Evolutionary conservation across 1,140 invertebrate genomes (phyloP).

Genomic region (Pararge aegeria): DNA sequence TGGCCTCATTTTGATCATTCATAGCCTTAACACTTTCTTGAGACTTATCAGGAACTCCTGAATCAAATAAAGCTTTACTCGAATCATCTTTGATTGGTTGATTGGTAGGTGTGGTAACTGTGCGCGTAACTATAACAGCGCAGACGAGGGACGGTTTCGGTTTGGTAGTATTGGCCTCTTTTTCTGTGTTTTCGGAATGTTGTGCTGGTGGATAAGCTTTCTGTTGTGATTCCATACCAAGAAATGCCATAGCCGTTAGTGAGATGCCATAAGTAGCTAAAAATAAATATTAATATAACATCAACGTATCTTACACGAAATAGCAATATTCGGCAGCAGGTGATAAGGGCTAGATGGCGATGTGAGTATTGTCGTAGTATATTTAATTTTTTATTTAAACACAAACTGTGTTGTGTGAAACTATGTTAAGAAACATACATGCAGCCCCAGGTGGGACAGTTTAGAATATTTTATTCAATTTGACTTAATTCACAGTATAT

Average conservation of each 20-base stretch:
- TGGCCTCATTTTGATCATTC: constrained; percentile 77
- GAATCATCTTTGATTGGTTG: constrained; percentile 61
- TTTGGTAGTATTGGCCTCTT: constrained; percentile 52
- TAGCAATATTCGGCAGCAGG: no score
- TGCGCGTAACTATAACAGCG: constrained; percentile 58
- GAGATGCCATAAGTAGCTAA: constrained; percentile 64
- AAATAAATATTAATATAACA: constrained; percentile 26
- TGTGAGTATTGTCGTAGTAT: no score
- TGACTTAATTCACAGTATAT: no score
- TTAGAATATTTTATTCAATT: no score
- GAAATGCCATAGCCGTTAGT: constrained; percentile 68
- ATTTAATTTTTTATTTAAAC: no score
- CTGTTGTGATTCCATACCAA: constrained; percentile 62
- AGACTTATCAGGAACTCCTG: constrained; percentile 46
- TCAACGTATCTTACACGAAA: no score
- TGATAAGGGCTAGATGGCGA: no score
- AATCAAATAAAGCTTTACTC: constrained; percentile 68
- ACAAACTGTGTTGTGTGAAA: no score
- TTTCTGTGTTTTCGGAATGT: constrained; percentile 51
- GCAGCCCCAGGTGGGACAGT: no score
- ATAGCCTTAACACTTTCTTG: constrained; percentile 72
- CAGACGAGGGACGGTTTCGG: constrained; percentile 66
- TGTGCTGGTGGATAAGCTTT: constrained; percentile 55
- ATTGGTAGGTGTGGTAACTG: constrained; percentile 44
- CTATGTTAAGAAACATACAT: no score